Percentiles rank a stretch among this genome's conserved stretches.
Evolutionary conservation across 2,113 vertebrate species (phyloP).

Genomic region (Zosterops hypoxanthus): DNA sequence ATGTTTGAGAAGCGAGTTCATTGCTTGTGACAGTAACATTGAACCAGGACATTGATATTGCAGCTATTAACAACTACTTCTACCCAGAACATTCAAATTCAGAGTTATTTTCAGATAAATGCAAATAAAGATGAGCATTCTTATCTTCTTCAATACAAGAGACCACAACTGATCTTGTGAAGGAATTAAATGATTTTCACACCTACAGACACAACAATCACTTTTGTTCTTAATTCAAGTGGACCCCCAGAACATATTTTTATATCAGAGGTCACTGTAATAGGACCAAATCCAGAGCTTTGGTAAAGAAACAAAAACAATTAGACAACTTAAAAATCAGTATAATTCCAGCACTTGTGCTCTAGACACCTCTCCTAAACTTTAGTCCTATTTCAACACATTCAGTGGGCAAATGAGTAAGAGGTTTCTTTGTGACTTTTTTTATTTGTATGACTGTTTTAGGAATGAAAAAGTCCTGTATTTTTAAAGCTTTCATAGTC

Average conservation of each 20-base stretch:
- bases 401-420: background rate
- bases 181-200: background rate
- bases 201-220: background rate
- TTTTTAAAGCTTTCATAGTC: background rate
- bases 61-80: background rate
- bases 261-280: background rate
- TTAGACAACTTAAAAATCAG: background rate
- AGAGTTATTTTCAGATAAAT: background rate
- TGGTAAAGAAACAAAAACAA: background rate
- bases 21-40: background rate
- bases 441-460: background rate
- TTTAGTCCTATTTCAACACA: background rate
- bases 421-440: background rate
- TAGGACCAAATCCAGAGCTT: background rate
- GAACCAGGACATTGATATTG: background rate
- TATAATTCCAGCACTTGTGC: background rate
- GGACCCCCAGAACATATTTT: background rate
- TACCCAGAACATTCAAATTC: background rate
- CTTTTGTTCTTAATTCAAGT: background rate
- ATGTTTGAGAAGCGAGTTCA: background rate
- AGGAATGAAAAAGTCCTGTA: background rate
- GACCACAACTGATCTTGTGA: background rate
- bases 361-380: background rate
- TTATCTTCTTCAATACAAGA: background rate
- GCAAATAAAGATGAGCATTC: background rate